Evolutionary conservation across 2,113 vertebrate species (phyloP), one percentile per base, ranked within the genome.

Genomic region (Mystacornis crossleyi): DNA sequence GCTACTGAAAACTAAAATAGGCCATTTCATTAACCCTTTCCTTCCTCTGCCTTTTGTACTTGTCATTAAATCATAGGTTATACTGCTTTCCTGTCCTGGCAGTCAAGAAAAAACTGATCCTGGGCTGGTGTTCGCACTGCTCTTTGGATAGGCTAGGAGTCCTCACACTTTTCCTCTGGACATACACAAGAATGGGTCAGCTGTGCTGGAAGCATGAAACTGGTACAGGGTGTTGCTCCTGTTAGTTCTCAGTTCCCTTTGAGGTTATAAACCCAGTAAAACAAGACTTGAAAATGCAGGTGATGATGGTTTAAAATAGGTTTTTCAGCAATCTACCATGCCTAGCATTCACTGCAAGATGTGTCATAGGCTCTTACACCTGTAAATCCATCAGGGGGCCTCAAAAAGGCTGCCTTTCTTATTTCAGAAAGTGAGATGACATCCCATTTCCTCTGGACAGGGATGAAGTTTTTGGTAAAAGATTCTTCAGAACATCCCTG

Each of bases 11-110:
- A 84, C 50, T 79, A 89, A 97, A 96, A 93, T 84, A 94, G 95
- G 93, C 48, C 95, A 88, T 93, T 86, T 89, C 71, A 58, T 64
- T 95, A 95, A 96, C 85, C 43, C 90, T 75, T 96, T 95, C 86
- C 53, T 95, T 91, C 79, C 89, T 92, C 34, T 64, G 78, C 42
- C 47, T 90, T 88, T 94, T 86, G 38, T 66, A 45, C 31, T 86
- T 67, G 34, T 66, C 85, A 83, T 81, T 86, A 95, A 79, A 84
- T n/a, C 36, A 5, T 18, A 42, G 61, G 34, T 67, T 73, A 66
- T 72, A 69, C 84, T 28, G 11, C 28, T 77, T 36, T 86, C 58
- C 80, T 87, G 10, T 40, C 64, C 43, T 81, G 54, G 12, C 40
- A 82, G 72, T 36, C 58, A 74, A 69, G 53, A 67, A 75, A 88